Evolutionary conservation across 1,140 invertebrate species (phyloP), one percentile per base, ranked within the genome.

Genomic region (Drosophila albomicans): DNA sequence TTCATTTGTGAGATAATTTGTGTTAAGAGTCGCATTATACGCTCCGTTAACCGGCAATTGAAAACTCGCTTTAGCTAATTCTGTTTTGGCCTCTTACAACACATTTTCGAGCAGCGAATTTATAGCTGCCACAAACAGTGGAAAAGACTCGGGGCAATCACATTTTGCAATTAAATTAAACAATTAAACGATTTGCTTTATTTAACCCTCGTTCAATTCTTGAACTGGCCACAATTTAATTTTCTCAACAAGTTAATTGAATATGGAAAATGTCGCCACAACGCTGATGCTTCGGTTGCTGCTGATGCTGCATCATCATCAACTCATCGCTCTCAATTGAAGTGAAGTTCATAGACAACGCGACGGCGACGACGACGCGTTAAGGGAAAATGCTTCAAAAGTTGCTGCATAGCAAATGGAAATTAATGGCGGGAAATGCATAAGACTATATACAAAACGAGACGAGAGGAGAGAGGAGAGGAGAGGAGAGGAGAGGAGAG

Each of bases 111-210:
- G 35, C 7, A 25, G 11, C 10, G 3, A 58, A 43, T 43, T 41
- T 38, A 58, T 25, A 41, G 25, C 5, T 25, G 35, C 35, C 35
- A 38, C 35, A 15, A 28, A 51, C 25, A 51, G 25, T n/a, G 6
- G 28, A 13, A 32, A 7, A 15, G 20, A 25, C 20, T 25, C 20
- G 20, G 0, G 13, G 32, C 13, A 28, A 15, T 38, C 35, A 45
- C n/a, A 32, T 45, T 25, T 32, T 13, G 38, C 57, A 58, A 75
- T 75, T 75, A 25, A 75, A 71, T 75, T 43, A 75, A 70, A 63
- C 46, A 70, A 70, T 75, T 63, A 71, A 75, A 57, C 45, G 59
- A 58, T 64, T 75, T 58, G 73, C 41, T 71, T 75, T 63, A 38
- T 51, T 71, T 75, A 71, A 64, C 66, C 58, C 59, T 61, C 43